phyloP scores from a whole-genome alignment of 2,888 invertebrate species.

The Cyclophora albipunctata region DNA sequence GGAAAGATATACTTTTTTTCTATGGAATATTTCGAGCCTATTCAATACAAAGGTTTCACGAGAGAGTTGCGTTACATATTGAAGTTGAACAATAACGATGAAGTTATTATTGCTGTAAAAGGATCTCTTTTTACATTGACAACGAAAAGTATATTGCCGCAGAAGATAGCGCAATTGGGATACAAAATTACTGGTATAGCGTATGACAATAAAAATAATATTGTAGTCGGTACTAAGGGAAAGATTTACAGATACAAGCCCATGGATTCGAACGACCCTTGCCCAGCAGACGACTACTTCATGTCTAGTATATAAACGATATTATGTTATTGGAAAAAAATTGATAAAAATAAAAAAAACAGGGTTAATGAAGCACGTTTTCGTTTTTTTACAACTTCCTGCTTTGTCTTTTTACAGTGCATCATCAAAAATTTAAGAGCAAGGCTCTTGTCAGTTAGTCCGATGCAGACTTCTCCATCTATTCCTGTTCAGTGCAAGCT shows the following conservation, averaged over 20 bases:
- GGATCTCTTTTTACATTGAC: slow-evolving; percentile 50
- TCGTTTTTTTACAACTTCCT: no score
- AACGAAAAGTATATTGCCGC: slow-evolving; percentile 50
- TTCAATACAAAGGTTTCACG: slow-evolving; percentile 64
- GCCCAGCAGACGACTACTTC: slow-evolving; percentile 62
- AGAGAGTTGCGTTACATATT: slow-evolving; percentile 60
- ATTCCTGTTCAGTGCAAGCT: no score
- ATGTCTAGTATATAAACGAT: slow-evolving; percentile 49
- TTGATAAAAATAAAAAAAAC: no score
- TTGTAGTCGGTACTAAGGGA: slow-evolving; percentile 61
- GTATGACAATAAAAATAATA: slow-evolving; percentile 57
- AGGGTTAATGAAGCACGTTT: no score
- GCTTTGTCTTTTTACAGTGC: no score
- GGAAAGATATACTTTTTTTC: slow-evolving; percentile 62
- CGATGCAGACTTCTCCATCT: no score
- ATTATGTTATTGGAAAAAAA: no score
- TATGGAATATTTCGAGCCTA: slow-evolving; percentile 50
- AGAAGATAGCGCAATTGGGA: slow-evolving; percentile 55
- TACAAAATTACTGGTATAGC: slow-evolving; percentile 62
- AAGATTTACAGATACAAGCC: slow-evolving; percentile 63
- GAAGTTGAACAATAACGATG: slow-evolving; percentile 51
- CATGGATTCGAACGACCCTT: slow-evolving; percentile 51
- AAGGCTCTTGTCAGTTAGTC: no score
- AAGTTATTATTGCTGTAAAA: slow-evolving; percentile 59
- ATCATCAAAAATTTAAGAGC: no score